Evolutionary conservation across 2,888 invertebrate species (phyloP), one percentile per base, ranked within the genome.

Genomic region (Eudemis profundana): DNA sequence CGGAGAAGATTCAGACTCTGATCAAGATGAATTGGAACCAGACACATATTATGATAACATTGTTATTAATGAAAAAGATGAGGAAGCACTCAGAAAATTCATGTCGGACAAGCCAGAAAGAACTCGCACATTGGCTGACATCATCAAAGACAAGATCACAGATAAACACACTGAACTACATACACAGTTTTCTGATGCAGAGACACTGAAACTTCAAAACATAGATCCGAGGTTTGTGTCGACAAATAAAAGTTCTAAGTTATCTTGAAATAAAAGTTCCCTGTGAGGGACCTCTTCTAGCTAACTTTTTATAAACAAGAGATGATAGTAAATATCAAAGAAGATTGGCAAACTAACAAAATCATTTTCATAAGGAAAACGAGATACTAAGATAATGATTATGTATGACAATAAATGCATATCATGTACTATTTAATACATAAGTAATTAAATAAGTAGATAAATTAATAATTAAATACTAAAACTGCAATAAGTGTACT

Each of bases 81-180:
- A 98, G 78, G 94, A 94, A 75, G 98, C 98, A 0, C 93, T 99
- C 68, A 95, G 95, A 83, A 94, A 94, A 87, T 99, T 99, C 67
- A 93, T 92, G 92, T 86, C 90, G 4, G 67, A 78, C 4, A 87
- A 82, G 67, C 87, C 90, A 7, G 89, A 89, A 61, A 94, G 94
- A 57, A 93, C 94, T 23, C 89, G 95, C 64, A 97, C 97, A 1
- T 86, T 99, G 40, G 97, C 97, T 14, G 98, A 99, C 81, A 95
- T 98, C 44, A 98, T 99, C 66, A 94, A 96, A 92, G 98, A 98
- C 73, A 98, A 97, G 91, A 95, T 99, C 40, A 96, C 96, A 23
- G 98, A 98, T 78, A 98, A 98, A 82, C 95, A 97, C 76, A 97
- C 97, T 0, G 98, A 98, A 89, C 93, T 98, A 15, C 95, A 96